Percentiles rank a stretch among this genome's conserved stretches.
Conservation (phyloP, 1,140 invertebrate species). For the Ceratosolen fusciceps region DNA sequence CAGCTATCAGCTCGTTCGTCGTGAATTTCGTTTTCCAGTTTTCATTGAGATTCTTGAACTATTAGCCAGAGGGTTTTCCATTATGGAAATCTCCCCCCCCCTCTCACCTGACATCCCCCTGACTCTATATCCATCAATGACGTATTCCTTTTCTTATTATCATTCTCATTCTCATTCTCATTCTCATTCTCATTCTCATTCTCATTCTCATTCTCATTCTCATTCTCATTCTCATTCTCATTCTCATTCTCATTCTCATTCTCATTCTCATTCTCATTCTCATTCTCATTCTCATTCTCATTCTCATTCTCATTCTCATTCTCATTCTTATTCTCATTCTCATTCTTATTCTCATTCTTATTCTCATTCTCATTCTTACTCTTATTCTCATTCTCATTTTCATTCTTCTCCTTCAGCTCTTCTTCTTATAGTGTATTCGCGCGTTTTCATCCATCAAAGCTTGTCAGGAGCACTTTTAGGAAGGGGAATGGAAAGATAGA, state of each 20-base stretch:
- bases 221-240: neutral
- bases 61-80: conserved; percentile 54
- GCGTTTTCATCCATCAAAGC: conserved; percentile 37
- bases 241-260: neutral
- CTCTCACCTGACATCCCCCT: no score
- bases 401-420: neutral
- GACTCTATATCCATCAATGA: neutral
- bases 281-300: neutral
- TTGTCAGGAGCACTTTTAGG: conserved; percentile 25
- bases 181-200: neutral
- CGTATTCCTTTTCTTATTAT: neutral
- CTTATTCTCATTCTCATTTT: no score
- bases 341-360: neutral
- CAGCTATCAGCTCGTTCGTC: conserved; percentile 55
- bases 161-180: neutral
- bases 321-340: neutral
- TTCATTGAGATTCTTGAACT: conserved; percentile 55
- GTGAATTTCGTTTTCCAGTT: conserved; percentile 55
- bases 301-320: neutral
- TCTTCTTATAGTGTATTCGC: conserved; percentile 32
- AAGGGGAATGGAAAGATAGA: conserved; percentile 8
- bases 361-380: neutral
- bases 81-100: conserved; percentile 37
- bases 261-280: neutral
- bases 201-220: no score